These are phyloP conservation scores for Oophaga pumilio DNA, from an alignment of 2,113 vertebrate species.

Conservation along the genomic window DNA sequence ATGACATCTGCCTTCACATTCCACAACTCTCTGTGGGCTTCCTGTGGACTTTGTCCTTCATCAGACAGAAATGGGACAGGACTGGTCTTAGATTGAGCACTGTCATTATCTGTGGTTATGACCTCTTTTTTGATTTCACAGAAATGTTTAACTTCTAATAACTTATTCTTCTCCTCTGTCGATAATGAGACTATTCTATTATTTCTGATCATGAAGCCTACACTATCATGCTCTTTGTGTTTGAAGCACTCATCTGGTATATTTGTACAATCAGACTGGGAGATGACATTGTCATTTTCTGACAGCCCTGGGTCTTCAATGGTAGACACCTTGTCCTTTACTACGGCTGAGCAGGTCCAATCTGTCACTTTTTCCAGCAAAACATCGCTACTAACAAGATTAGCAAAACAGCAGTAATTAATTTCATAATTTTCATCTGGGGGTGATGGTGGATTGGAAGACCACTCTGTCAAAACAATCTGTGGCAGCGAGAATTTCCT, in stretches of 20 bases:
- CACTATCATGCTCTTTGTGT: background rate
- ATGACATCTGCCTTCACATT: fast-evolving
- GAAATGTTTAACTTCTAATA: conserved; percentile 54
- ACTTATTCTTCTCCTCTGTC: conserved; percentile 25
- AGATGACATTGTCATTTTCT: background rate
- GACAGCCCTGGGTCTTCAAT: background rate
- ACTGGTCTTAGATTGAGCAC: conserved; percentile 29
- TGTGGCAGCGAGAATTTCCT: conserved; percentile 74
- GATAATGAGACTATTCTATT: conserved; percentile 62
- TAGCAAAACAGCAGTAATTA: background rate
- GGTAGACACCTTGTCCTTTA: background rate
- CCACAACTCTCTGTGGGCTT: conserved; percentile 48
- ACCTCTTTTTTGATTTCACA: conserved; percentile 5
- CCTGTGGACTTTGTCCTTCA: conserved; percentile 33
- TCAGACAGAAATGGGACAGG: conserved; percentile 60
- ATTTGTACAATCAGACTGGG: background rate
- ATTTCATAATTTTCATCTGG: conserved; percentile 64
- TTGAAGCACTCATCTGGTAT: background rate
- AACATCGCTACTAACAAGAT: background rate
- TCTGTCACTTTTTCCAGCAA: background rate
- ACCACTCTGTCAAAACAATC: conserved; percentile 82
- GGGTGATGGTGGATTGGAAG: conserved; percentile 66
- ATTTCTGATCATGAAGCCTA: conserved; percentile 62
- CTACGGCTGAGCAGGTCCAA: background rate
- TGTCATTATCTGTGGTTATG: background rate